A percentile compares a stretch with the other conserved stretches of the same genome.
Evolutionary conservation across 2,888 invertebrate species (phyloP).

Genomic region (Drosophila mercatorum): DNA sequence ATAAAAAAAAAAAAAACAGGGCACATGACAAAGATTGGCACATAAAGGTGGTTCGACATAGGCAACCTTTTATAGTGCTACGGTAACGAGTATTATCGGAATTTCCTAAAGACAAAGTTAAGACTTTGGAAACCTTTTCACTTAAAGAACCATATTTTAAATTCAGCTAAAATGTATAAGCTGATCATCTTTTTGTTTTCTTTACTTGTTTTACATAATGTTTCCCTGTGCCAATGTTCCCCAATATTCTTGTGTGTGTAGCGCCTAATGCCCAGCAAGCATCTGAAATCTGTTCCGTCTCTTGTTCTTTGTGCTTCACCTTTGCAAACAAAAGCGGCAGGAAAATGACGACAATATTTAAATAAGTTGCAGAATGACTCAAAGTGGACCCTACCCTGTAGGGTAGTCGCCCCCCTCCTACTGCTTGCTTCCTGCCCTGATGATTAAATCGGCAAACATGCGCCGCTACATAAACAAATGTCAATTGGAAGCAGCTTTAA

Average conservation of each 20-base stretch:
- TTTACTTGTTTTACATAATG: not conserved
- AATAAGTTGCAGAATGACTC: constrained; percentile 48
- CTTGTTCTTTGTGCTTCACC: constrained; percentile 15
- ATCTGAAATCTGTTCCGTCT: constrained; percentile 10
- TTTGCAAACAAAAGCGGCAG: constrained; percentile 43
- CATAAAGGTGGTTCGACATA: not conserved
- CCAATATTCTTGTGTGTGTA: constrained; percentile 2
- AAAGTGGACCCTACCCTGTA: constrained; percentile 42
- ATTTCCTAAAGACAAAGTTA: no score
- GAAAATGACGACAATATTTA: constrained; percentile 34
- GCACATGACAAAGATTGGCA: constrained; percentile 26
- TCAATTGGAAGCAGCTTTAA: constrained; percentile 50
- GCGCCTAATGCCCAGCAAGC: constrained; percentile 15
- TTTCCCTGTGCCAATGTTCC: not conserved
- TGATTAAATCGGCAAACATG: constrained; percentile 42
- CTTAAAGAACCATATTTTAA: no score
- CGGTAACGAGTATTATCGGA: not conserved
- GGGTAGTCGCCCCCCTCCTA: not conserved
- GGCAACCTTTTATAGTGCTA: constrained; percentile 14
- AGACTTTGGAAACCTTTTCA: no score
- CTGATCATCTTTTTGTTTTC: not conserved
- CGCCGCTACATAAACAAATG: constrained; percentile 51
- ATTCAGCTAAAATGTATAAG: not conserved
- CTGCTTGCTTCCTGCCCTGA: not conserved
- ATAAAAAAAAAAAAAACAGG: not conserved